These are phyloP conservation scores for Limnothrissa miodon DNA, from an alignment of 2,113 vertebrate genomes.

Conservation along the genomic window DNA sequence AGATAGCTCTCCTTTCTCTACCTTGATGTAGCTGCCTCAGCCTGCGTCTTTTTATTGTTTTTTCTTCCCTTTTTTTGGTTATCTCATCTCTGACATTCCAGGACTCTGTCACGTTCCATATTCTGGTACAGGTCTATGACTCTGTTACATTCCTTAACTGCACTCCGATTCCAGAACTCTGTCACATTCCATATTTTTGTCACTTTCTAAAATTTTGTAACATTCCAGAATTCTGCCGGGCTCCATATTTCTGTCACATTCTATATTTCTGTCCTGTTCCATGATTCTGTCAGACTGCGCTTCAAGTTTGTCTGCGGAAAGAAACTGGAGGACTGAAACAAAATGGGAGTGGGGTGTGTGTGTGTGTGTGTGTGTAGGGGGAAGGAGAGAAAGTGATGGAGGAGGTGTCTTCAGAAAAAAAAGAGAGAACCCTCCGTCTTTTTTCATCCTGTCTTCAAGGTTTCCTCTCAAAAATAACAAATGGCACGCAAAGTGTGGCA, in stretches of 20 bases:
- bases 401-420: slow-evolving; percentile 50
- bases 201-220: slow-evolving; percentile 54
- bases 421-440: slow-evolving; percentile 25
- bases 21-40: not conserved
- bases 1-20: not conserved
- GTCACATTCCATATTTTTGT: slow-evolving; percentile 59
- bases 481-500: slow-evolving; percentile 55
- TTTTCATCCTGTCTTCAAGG: slow-evolving; percentile 33
- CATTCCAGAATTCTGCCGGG: slow-evolving; percentile 58
- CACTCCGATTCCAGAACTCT: slow-evolving; percentile 54
- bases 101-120: slow-evolving; percentile 59
- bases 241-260: slow-evolving; percentile 60
- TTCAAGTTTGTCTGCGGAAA: slow-evolving; percentile 36
- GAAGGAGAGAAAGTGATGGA: slow-evolving; percentile 39
- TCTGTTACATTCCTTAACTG: slow-evolving; percentile 46
- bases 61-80: slow-evolving; percentile 8
- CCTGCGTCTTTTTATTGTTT: not conserved
- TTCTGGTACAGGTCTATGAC: slow-evolving; percentile 56
- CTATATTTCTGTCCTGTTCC: slow-evolving; percentile 46
- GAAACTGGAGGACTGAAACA: slow-evolving; percentile 44
- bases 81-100: slow-evolving; percentile 43
- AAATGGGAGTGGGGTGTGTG: not conserved
- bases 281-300: slow-evolving; percentile 19
- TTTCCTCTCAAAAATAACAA: slow-evolving; percentile 40
- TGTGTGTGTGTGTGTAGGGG: not conserved